phyloP scores from a whole-genome alignment of 2,888 invertebrate genomes.

The Antheraea assamensis region DNA sequence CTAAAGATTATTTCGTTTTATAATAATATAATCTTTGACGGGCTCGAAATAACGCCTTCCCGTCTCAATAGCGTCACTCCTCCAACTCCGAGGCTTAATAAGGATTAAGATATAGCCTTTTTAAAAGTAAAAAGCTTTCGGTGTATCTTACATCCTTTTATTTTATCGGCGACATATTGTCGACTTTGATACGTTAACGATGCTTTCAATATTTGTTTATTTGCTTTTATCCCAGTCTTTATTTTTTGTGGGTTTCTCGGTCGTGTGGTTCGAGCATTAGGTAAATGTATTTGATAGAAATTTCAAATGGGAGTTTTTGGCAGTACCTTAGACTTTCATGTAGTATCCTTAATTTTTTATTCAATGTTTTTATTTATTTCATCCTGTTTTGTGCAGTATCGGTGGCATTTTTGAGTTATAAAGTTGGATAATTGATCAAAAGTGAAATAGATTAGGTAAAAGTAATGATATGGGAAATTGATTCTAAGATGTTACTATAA shows the following conservation, averaged over 20 bases:
- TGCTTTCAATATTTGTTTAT: slow-evolving; percentile 23
- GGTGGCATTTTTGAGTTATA: too few species aligned
- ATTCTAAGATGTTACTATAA: too few species aligned
- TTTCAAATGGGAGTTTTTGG: background rate
- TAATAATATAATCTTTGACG: slow-evolving; percentile 63
- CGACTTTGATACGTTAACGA: slow-evolving; percentile 25
- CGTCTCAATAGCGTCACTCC: slow-evolving; percentile 68
- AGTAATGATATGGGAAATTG: too few species aligned
- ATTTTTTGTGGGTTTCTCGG: background rate
- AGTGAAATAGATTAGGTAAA: too few species aligned
- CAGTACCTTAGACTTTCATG: too few species aligned
- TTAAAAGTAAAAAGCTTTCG: slow-evolving; percentile 76
- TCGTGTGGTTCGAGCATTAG: background rate
- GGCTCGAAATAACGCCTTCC: slow-evolving; percentile 74
- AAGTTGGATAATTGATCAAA: too few species aligned
- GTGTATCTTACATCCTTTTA: slow-evolving; percentile 65
- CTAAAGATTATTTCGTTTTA: slow-evolving; percentile 46
- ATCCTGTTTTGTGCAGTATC: too few species aligned
- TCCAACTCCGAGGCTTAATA: slow-evolving; percentile 71
- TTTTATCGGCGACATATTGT: slow-evolving; percentile 48
- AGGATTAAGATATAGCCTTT: slow-evolving; percentile 78
- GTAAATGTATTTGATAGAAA: background rate
- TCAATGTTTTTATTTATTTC: too few species aligned
- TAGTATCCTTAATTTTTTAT: too few species aligned
- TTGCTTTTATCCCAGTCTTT: slow-evolving; percentile 6